These are phyloP conservation scores for Drosophila dunni DNA, from an alignment of 1,140 invertebrate species.

Conservation along the genomic window DNA sequence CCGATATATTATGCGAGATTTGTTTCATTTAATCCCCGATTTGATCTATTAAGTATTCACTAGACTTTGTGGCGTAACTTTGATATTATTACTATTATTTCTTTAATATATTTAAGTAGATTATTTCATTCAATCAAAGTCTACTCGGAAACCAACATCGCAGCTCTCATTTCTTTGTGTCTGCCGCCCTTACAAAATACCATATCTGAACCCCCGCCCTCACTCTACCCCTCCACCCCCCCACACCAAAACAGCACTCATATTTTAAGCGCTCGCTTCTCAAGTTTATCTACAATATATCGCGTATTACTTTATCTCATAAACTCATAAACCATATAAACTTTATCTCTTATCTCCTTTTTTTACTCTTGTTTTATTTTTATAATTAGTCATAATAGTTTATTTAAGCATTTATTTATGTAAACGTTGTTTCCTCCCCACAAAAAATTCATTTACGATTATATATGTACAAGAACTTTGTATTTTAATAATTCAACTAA, in stretches of 20 bases:
- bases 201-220: background rate
- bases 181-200: background rate
- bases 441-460: slow-evolving; percentile 10
- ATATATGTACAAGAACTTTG: slow-evolving; percentile 14
- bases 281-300: slow-evolving; percentile 65
- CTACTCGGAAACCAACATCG: slow-evolving; percentile 6
- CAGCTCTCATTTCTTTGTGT: slow-evolving; percentile 35
- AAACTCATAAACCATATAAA: too few relatives aligned
- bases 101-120: slow-evolving; percentile 18
- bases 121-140: slow-evolving; percentile 21
- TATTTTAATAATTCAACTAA: slow-evolving; percentile 16
- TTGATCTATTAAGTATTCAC: slow-evolving; percentile 18
- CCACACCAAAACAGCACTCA: slow-evolving; percentile 32
- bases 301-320: too few relatives aligned
- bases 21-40: slow-evolving; percentile 9
- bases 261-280: slow-evolving; percentile 71
- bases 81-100: slow-evolving; percentile 15
- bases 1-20: slow-evolving; percentile 1
- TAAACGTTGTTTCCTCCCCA: slow-evolving; percentile 63
- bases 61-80: slow-evolving; percentile 28
- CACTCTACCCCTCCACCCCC: background rate
- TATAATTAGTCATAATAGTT: slow-evolving; percentile 56
- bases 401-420: slow-evolving; percentile 63
- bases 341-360: background rate
- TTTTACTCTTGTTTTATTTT: slow-evolving; percentile 18